Conservation (phyloP, 2,113 vertebrate species). For the Murina feae region DNA sequence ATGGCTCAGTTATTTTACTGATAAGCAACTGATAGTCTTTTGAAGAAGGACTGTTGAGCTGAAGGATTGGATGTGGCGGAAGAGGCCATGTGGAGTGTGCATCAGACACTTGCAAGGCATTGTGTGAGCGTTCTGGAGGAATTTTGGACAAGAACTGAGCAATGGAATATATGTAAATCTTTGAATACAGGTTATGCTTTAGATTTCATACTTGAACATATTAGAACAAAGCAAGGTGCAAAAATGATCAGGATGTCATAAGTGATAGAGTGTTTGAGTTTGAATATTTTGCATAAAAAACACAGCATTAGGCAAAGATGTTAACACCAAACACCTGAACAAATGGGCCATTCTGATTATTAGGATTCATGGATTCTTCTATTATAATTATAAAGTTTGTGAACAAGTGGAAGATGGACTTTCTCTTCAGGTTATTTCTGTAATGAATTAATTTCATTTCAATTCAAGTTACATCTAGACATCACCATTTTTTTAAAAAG, state of each 20-base stretch:
- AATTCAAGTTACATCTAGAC: neutral
- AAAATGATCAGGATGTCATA: neutral
- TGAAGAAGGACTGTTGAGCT: neutral
- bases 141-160: neutral
- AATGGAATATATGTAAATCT: neutral
- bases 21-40: neutral
- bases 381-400: neutral
- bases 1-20: neutral
- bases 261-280: neutral
- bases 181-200: neutral
- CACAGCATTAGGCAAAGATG: neutral
- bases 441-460: neutral
- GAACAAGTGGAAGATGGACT: neutral
- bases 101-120: neutral
- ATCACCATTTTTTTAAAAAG: neutral
- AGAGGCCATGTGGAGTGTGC: neutral
- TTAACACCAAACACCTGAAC: neutral
- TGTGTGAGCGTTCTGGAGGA: neutral
- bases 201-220: neutral
- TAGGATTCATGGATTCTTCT: neutral
- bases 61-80: neutral
- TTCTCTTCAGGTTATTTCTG: neutral
- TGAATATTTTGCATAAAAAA: constrained; percentile 20
- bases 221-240: neutral
- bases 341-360: neutral